A percentile compares a stretch with the other conserved stretches of the same genome.
Evolutionary conservation across 2,888 invertebrate genomes (phyloP).

Genomic region (Mythimna lalbum): DNA sequence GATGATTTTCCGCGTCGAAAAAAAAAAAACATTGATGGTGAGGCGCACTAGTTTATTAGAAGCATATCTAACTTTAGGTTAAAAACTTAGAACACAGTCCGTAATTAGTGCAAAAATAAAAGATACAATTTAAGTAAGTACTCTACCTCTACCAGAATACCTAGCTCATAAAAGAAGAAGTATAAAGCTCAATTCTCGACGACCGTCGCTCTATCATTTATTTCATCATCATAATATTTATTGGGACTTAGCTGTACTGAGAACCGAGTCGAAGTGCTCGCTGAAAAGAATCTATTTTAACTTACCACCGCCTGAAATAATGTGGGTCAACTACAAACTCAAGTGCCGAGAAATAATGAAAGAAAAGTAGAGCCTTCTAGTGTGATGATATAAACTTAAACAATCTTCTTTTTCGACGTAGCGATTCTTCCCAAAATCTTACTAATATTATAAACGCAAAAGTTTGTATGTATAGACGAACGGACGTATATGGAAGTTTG

Average conservation of each 20-base stretch:
- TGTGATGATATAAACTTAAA: conserved; percentile 14
- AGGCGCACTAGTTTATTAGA: too few species aligned
- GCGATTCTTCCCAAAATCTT: too few species aligned
- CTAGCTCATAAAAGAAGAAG: conserved; percentile 5
- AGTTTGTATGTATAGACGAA: too few species aligned
- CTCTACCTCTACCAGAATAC: conserved; percentile 1
- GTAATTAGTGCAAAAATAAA: background rate
- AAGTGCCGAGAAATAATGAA: conserved; percentile 39
- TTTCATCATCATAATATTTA: conserved; percentile 42
- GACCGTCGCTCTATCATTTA: conserved; percentile 34
- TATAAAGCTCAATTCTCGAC: conserved; percentile 12
- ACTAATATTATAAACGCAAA: too few species aligned
- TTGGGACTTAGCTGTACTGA: conserved; percentile 37
- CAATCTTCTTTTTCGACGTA: background rate
- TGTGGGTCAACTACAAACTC: conserved; percentile 30
- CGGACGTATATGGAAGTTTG: too few species aligned
- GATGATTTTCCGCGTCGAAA: too few species aligned
- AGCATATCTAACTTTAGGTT: too few species aligned
- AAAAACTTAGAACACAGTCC: too few species aligned
- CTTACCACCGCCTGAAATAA: conserved; percentile 31
- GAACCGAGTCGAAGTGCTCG: conserved; percentile 15
- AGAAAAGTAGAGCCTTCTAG: conserved; percentile 26
- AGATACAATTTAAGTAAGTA: background rate
- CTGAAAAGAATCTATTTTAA: conserved; percentile 41
- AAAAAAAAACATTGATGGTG: too few species aligned